Percentiles rank a stretch among this genome's conserved stretches.
Evolutionary conservation across 2,888 invertebrate species (phyloP).

Genomic region (Slavum lentiscoides): DNA sequence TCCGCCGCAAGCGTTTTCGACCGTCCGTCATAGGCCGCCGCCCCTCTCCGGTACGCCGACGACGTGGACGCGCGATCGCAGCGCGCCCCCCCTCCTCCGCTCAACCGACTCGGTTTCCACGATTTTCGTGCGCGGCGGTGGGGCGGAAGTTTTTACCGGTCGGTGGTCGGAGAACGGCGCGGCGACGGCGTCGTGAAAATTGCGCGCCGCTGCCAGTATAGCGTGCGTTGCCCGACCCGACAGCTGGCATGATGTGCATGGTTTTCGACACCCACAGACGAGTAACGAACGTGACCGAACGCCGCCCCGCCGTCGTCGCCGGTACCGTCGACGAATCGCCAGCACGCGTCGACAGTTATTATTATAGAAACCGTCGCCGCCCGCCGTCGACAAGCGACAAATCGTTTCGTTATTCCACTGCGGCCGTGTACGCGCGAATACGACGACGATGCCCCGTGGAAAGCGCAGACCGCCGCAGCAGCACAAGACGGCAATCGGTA

Average conservation of each 20-base stretch:
- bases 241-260: conserved; percentile 50
- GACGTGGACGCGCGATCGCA: no score
- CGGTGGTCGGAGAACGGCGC: no score
- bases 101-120: no score
- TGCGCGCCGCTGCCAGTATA: conserved; percentile 25
- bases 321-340: neutral
- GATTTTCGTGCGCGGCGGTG: no score
- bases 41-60: no score
- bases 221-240: conserved; percentile 32
- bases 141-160: no score
- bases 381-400: conserved; percentile 4
- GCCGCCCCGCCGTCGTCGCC: neutral
- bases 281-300: conserved; percentile 25
- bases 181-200: no score
- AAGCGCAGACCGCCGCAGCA: conserved; percentile 33
- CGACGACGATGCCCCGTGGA: conserved; percentile 48
- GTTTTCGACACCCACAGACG: conserved; percentile 31
- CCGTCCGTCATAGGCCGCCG: no score
- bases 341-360: neutral
- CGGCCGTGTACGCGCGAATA: conserved; percentile 35
- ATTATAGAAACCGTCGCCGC: neutral
- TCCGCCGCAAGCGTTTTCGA: no score
- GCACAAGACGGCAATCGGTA: conserved; percentile 1
- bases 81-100: no score
- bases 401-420: neutral